These are phyloP conservation scores for Chaenogobius annularis DNA, from an alignment of 2,113 vertebrate genomes.

Conservation along the genomic window DNA sequence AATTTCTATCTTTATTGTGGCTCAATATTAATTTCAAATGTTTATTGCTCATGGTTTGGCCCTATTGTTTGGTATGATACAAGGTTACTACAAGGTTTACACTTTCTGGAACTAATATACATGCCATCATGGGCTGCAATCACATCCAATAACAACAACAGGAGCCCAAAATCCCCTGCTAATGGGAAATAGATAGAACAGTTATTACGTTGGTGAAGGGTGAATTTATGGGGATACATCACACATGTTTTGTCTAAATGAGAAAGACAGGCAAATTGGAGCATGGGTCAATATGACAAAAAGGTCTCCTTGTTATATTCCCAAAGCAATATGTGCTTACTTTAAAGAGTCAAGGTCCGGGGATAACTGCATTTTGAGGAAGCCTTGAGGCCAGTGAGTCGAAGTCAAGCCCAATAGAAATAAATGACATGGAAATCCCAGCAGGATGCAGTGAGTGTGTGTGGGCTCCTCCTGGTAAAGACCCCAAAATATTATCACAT, in stretches of 20 bases:
- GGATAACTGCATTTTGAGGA: conserved; percentile 22
- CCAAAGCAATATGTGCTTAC: conserved; percentile 55
- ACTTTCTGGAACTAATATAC: conserved; percentile 35
- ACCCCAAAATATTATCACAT: conserved; percentile 32
- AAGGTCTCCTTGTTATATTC: conserved; percentile 45
- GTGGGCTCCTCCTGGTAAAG: conserved; percentile 46
- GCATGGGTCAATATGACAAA: conserved; percentile 57
- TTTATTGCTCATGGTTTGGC: no score
- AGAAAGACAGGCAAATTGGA: conserved; percentile 63
- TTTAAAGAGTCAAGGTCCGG: conserved; percentile 32
- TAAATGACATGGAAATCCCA: conserved; percentile 52
- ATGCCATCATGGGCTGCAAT: conserved; percentile 61
- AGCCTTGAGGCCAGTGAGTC: conserved; percentile 30
- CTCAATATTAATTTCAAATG: no score
- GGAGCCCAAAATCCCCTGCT: conserved; percentile 42
- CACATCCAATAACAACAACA: conserved; percentile 54
- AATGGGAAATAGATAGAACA: conserved; percentile 57
- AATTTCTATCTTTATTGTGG: no score
- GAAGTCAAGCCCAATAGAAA: conserved; percentile 55
- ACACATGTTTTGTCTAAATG: conserved; percentile 43
- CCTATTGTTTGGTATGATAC: background rate
- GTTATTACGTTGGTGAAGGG: conserved; percentile 43
- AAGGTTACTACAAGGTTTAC: conserved; percentile 25
- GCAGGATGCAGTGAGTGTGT: conserved; percentile 55
- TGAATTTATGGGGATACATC: conserved; percentile 54